A percentile compares a stretch with the other conserved stretches of the same genome.
Conservation (phyloP, 30 jellyfish, hydroid and myxozoan species). For the Pseudorhiza aurosa region DNA sequence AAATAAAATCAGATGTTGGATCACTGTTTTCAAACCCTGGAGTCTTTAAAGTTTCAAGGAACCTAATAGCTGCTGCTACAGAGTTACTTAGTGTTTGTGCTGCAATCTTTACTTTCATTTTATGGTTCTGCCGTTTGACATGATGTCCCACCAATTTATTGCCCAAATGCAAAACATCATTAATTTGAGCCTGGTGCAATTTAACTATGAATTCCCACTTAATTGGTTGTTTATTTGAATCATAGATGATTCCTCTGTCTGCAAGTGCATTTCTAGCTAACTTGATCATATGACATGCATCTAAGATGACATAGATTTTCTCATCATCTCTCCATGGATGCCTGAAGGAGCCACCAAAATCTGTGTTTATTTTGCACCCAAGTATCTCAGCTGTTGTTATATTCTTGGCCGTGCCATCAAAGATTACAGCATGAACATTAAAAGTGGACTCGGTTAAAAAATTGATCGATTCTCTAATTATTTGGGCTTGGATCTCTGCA, state of each 20-base stretch:
- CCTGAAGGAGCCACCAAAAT: slow-evolving; percentile 26
- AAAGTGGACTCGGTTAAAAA: slow-evolving; percentile 1
- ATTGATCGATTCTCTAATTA: neutral
- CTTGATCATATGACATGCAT: slow-evolving; percentile 56
- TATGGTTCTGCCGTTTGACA: slow-evolving; percentile 14
- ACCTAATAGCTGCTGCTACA: slow-evolving; percentile 54
- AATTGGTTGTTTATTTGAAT: neutral
- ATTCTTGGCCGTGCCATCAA: slow-evolving; percentile 53
- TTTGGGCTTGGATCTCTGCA: slow-evolving; percentile 40
- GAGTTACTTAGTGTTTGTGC: slow-evolving; percentile 48
- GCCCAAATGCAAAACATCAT: slow-evolving; percentile 35
- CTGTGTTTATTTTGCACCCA: slow-evolving; percentile 16
- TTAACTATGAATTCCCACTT: slow-evolving; percentile 18
- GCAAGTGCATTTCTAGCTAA: slow-evolving; percentile 59
- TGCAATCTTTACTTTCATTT: slow-evolving; percentile 9
- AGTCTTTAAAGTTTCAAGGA: neutral
- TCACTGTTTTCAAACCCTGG: slow-evolving; percentile 31
- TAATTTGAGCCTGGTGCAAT: slow-evolving; percentile 15
- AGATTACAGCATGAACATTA: slow-evolving; percentile 32
- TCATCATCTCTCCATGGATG: slow-evolving; percentile 20
- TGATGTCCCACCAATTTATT: slow-evolving; percentile 11
- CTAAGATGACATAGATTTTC: slow-evolving; percentile 7
- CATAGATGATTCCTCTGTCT: neutral
- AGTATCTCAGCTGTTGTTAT: slow-evolving; percentile 17
- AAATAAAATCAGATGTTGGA: neutral